Conservation (phyloP, 2,797 vertebrate species). For the Meda fulgida region DNA sequence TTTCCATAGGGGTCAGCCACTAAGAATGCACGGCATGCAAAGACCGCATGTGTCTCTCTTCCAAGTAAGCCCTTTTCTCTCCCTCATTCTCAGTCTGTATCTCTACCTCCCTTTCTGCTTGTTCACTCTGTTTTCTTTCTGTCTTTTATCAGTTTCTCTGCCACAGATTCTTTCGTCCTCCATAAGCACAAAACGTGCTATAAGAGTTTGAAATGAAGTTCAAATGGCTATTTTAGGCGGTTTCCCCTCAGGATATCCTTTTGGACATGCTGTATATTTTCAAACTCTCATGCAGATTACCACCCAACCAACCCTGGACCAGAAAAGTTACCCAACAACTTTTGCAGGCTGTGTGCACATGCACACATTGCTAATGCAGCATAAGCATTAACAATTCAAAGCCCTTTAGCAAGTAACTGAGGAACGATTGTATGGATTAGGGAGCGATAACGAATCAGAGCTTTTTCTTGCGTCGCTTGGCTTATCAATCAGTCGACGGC, state of each 20-base stretch:
- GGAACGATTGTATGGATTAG: conserved; percentile 2
- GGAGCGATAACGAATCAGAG: background rate
- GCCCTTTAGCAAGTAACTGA: background rate
- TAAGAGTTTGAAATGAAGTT: conserved; percentile 5
- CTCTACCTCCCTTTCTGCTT: background rate
- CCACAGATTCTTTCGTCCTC: conserved; percentile 8
- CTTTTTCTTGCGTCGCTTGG: background rate
- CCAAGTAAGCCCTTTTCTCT: conserved; percentile 33
- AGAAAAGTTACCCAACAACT: conserved; percentile 32
- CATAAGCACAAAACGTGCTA: conserved; percentile 54
- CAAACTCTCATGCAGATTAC: conserved; percentile 46
- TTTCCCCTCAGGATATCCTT: conserved; percentile 76
- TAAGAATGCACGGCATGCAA: conserved; percentile 77
- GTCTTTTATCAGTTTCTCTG: conserved; percentile 17
- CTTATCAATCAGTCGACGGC: conserved; percentile 29
- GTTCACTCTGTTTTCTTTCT: background rate
- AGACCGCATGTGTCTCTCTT: conserved; percentile 3
- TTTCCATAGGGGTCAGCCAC: conserved; percentile 79
- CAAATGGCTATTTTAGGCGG: conserved; percentile 67
- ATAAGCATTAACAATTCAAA: conserved; percentile 21
- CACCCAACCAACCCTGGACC: conserved; percentile 4
- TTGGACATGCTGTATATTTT: conserved; percentile 66
- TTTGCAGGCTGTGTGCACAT: background rate
- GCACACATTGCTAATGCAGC: conserved; percentile 8
- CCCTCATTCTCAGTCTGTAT: conserved; percentile 10